Conservation (phyloP, 2,113 vertebrate genomes). For the Andinoacara biseriatus region DNA sequence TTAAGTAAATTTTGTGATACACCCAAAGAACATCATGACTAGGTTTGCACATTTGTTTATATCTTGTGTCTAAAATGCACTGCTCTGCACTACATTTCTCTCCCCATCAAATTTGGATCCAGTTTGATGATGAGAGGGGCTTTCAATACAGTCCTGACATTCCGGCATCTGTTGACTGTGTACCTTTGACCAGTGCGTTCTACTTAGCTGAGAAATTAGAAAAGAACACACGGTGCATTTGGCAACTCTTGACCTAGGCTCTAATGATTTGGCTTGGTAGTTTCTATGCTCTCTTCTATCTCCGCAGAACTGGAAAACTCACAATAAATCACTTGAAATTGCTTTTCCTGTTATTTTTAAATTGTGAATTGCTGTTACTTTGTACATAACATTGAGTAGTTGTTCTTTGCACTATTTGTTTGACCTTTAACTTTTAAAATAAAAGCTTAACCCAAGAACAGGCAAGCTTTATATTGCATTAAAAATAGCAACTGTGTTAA, state of each 20-base stretch:
- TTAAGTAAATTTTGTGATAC: neutral
- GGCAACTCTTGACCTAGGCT: neutral
- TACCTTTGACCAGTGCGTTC: neutral
- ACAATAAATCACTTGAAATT: neutral
- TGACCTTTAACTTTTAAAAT: neutral
- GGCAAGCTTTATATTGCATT: neutral
- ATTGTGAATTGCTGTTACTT: neutral
- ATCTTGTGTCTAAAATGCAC: neutral
- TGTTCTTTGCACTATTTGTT: neutral
- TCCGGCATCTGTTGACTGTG: neutral
- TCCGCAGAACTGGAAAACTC: neutral
- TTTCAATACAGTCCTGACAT: neutral
- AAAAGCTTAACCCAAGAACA: neutral
- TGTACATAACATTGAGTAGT: neutral
- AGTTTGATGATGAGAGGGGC: neutral
- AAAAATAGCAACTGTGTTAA: neutral
- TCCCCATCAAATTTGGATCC: neutral
- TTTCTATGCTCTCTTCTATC: neutral
- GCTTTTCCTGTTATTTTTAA: neutral
- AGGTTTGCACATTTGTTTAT: neutral
- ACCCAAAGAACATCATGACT: neutral
- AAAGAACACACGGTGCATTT: neutral
- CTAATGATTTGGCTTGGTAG: conserved; percentile 1
- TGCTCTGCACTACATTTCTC: neutral
- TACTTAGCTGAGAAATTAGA: neutral